These are phyloP conservation scores for Falco naumanni DNA, from an alignment of 2,797 vertebrate species.

Conservation along the genomic window DNA sequence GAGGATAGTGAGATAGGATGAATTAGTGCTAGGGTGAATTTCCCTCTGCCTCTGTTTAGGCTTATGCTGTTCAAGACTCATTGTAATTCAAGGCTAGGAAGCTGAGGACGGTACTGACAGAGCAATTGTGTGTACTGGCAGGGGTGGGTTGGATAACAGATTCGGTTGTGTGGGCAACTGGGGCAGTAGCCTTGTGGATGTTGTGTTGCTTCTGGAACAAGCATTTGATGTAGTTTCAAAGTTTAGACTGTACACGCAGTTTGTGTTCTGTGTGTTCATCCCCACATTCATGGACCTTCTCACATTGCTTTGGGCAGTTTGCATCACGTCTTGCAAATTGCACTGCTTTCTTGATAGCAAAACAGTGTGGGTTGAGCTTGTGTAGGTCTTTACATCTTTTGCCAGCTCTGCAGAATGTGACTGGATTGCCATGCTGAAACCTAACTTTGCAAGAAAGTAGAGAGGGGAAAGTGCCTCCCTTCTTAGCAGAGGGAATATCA, in stretches of 20 bases:
- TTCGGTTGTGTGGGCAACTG: neutral
- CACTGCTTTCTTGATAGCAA: neutral
- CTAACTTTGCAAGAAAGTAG: neutral
- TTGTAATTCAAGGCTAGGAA: neutral
- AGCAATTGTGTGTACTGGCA: neutral
- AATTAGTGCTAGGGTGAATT: too few relatives aligned
- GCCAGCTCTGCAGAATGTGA: neutral
- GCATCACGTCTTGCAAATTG: neutral
- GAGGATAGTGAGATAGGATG: neutral
- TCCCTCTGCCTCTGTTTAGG: neutral
- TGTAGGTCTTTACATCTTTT: neutral
- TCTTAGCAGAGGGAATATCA: neutral
- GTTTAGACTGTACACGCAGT: neutral
- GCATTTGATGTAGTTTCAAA: neutral
- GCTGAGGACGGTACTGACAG: neutral
- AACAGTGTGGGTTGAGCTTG: neutral
- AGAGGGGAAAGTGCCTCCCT: neutral
- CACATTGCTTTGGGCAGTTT: neutral
- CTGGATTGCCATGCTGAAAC: neutral
- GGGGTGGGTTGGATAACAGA: neutral
- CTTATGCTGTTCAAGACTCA: neutral
- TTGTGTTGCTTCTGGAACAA: neutral
- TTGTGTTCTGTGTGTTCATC: too few relatives aligned
- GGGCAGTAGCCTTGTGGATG: neutral
- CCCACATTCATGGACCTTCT: neutral